Conservation (phyloP, 1,140 invertebrate species). For the Halictus rubicundus region DNA sequence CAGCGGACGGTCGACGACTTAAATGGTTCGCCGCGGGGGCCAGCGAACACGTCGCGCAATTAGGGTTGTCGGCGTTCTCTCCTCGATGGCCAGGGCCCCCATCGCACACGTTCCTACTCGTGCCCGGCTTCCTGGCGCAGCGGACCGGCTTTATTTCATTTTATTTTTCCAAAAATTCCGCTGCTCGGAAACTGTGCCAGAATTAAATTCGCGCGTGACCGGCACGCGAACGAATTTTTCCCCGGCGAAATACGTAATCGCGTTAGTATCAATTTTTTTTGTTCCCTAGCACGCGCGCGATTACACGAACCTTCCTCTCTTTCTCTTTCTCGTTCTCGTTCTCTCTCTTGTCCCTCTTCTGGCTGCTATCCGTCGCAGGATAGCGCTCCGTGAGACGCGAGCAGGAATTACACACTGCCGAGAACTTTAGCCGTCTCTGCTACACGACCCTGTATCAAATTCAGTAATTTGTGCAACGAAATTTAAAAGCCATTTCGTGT, state of each 20-base stretch:
- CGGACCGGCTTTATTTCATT: slow-evolving; percentile 34
- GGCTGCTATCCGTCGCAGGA: not conserved
- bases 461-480: too few species aligned
- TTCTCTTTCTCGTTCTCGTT: too few species aligned
- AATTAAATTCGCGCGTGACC: slow-evolving; percentile 48
- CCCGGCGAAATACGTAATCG: slow-evolving; percentile 24
- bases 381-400: not conserved
- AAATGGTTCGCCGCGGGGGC: not conserved
- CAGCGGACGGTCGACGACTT: not conserved
- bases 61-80: slow-evolving; percentile 22
- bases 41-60: slow-evolving; percentile 36
- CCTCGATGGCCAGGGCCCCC: not conserved
- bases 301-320: not conserved
- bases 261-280: slow-evolving; percentile 33
- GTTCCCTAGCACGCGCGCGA: not conserved
- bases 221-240: slow-evolving; percentile 38
- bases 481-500: too few species aligned
- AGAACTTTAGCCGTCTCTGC: not conserved
- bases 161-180: slow-evolving; percentile 37
- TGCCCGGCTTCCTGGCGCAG: slow-evolving; percentile 10
- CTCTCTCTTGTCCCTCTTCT: too few species aligned
- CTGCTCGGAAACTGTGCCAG: slow-evolving; percentile 40
- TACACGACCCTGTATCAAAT: too few species aligned
- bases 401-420: not conserved
- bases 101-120: not conserved